Evolutionary conservation across 1,140 invertebrate genomes (phyloP), one percentile per base, ranked within the genome.

Genomic region (Glomeris maerens): DNA sequence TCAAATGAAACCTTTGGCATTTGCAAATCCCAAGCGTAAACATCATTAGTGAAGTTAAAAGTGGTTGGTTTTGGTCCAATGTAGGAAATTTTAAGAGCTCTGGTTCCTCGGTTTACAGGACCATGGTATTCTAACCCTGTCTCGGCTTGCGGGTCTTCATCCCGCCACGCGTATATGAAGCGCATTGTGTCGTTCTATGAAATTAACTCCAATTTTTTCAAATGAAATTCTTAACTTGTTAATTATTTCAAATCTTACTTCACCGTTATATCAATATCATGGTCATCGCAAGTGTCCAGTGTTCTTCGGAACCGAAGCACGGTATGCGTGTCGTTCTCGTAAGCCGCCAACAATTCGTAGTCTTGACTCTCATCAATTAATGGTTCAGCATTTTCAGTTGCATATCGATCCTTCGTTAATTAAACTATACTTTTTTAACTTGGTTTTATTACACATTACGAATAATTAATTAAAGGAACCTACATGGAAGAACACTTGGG

Each of bases 271-370:
- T 26, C 20, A 10, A 13, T 4, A 31, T 87, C 81, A 52, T 82
- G 72, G 7, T 73, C 71, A 66, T 89, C 86, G 60, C 84, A 89
- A 2, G 84, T 88, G 60, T 84, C 76, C 66, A 84, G 76, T 48
- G 72, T 71, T 40, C 86, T 73, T 40, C 76, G 72, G 61, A 89
- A 86, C 56, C 77, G 76, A 0, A 87, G 66, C 3, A 74, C 74
- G 0, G 84, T 86, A 61, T 87, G 83, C 0, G 81, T 84, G 3
- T 69, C 70, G 60, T 87, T 88, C 66, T 88, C 80, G 42, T 70
- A 72, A 0, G 80, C 84, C 25, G 66, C 62, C n/a, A 80, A 65
- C 27, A 84, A 66, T 45, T 81, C 77, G 59, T 84, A 80, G 62
- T 83, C 82, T 61, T 87, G 81, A 0, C 78, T 77, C 36, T 75